Evolutionary conservation across 2,888 invertebrate species (phyloP).

Genomic region (Parascotia fuliginaria): DNA sequence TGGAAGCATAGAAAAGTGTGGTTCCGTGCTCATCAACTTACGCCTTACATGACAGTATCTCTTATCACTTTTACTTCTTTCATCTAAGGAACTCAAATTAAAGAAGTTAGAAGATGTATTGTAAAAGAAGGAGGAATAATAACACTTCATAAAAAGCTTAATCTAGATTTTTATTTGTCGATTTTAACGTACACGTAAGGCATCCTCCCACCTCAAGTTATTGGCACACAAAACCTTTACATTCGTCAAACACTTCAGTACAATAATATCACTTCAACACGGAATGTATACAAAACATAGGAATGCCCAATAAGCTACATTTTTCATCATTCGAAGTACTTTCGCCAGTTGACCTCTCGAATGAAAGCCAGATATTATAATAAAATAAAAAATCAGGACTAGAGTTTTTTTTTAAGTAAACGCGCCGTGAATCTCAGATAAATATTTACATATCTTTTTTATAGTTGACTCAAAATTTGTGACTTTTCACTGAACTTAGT

Average conservation of each 20-base stretch:
- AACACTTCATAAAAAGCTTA: conserved; percentile 79
- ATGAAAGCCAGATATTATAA: conserved; percentile 65
- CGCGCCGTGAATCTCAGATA: conserved; percentile 71
- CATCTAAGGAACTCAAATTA: too few relatives aligned
- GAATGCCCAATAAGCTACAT: conserved; percentile 65
- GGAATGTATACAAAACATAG: conserved; percentile 76
- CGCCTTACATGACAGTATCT: too few relatives aligned
- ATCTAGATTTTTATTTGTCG: conserved; percentile 83
- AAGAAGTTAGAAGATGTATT: too few relatives aligned
- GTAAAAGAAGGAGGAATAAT: conserved; percentile 45
- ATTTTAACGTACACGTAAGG: conserved; percentile 84
- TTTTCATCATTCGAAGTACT: conserved; percentile 56
- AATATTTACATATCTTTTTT: conserved; percentile 57
- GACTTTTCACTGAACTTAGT: conserved; percentile 56
- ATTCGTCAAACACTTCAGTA: conserved; percentile 58
- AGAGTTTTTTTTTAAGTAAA: conserved; percentile 79
- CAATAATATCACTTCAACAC: conserved; percentile 70
- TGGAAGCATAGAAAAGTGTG: too few relatives aligned
- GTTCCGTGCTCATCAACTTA: too few relatives aligned
- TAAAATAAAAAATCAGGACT: conserved; percentile 73
- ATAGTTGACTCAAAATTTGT: conserved; percentile 69
- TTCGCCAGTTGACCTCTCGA: conserved; percentile 60
- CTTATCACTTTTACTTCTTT: too few relatives aligned
- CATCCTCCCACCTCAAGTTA: conserved; percentile 76
- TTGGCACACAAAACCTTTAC: conserved; percentile 82